These are phyloP conservation scores for Hydra vulgaris DNA, from an alignment of 30 jellyfish, hydroid and myxozoan genomes.

Conservation along the genomic window DNA sequence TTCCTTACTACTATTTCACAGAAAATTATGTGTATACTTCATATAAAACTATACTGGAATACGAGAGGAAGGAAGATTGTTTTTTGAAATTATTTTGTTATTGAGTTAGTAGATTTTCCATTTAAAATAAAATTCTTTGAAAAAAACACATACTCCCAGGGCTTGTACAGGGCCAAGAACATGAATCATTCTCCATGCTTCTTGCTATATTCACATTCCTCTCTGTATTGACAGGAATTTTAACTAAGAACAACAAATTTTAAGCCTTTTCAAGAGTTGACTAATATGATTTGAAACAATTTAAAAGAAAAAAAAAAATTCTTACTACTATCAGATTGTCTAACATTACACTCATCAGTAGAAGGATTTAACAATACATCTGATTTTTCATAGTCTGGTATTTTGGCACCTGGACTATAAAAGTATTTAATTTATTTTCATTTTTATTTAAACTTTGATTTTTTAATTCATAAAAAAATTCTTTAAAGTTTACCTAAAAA, in stretches of 20 bases:
- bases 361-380: background rate
- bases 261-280: background rate
- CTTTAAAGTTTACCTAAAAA: constrained; percentile 64
- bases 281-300: background rate
- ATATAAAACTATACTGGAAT: too few relatives aligned
- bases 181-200: background rate
- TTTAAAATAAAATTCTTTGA: background rate
- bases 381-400: constrained; percentile 44
- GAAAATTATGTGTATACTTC: too few relatives aligned
- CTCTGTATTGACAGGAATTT: background rate
- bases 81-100: too few relatives aligned
- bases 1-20: too few relatives aligned
- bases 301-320: background rate
- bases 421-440: too few relatives aligned
- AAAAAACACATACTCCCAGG: background rate
- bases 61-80: too few relatives aligned
- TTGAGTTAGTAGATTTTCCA: background rate
- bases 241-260: background rate
- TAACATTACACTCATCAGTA: background rate
- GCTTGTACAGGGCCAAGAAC: background rate
- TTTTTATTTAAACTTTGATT: too few relatives aligned
- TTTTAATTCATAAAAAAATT: too few relatives aligned
- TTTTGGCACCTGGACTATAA: constrained; percentile 76
- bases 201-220: background rate
- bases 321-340: background rate